Conservation (phyloP, 1,140 invertebrate genomes). For the Lasaia peninsularis region DNA sequence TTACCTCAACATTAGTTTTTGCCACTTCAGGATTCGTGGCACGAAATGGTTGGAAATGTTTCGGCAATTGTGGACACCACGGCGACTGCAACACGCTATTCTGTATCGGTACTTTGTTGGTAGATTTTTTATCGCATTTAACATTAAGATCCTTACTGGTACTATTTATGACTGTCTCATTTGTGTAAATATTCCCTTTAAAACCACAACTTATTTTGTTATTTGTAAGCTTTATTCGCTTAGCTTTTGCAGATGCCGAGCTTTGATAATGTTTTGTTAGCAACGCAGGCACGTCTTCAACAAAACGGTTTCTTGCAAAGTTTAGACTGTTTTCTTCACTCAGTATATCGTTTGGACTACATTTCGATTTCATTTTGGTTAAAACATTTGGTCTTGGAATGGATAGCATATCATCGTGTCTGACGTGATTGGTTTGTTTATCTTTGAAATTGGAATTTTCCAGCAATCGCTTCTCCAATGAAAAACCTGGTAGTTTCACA, state of each 20-base stretch:
- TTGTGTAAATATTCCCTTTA: too few species aligned
- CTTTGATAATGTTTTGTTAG: slow-evolving; percentile 51
- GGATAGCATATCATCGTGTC: background rate
- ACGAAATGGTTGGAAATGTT: slow-evolving; percentile 40
- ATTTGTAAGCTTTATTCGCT: slow-evolving; percentile 11
- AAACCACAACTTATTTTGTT: too few species aligned
- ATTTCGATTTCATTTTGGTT: background rate
- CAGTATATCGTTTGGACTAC: slow-evolving; percentile 42
- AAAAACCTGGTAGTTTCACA: background rate
- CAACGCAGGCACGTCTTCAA: slow-evolving; percentile 51
- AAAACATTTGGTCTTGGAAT: background rate
- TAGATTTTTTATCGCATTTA: background rate
- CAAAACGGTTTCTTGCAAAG: slow-evolving; percentile 51
- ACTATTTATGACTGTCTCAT: too few species aligned
- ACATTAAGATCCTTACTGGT: too few species aligned
- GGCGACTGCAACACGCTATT: slow-evolving; percentile 52
- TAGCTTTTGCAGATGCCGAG: slow-evolving; percentile 53
- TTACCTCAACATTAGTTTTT: too few species aligned
- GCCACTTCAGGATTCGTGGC: slow-evolving; percentile 27
- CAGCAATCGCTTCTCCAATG: background rate
- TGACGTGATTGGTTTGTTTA: background rate
- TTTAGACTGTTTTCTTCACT: slow-evolving; percentile 56
- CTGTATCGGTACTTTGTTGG: slow-evolving; percentile 27
- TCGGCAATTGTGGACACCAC: slow-evolving; percentile 46
- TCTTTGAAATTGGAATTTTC: background rate